A percentile compares a stretch with the other conserved stretches of the same genome.
Evolutionary conservation across 2,888 invertebrate species (phyloP).

Genomic region (Macrophya annulata): DNA sequence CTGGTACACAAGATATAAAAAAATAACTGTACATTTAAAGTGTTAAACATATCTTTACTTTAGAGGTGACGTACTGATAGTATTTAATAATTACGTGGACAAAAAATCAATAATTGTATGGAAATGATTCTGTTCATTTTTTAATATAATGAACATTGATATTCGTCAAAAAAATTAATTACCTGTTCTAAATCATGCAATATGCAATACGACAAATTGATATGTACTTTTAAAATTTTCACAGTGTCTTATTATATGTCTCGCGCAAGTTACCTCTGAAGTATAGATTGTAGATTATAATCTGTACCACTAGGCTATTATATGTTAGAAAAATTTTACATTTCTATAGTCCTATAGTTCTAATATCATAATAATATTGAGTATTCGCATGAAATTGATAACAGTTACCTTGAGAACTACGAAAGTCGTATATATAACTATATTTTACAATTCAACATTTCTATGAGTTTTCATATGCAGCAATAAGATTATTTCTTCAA

Average conservation of each 20-base stretch:
- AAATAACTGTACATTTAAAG: constrained; percentile 55
- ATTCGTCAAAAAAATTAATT: not conserved
- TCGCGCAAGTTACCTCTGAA: constrained; percentile 40
- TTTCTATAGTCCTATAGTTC: constrained; percentile 22
- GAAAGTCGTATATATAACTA: constrained; percentile 44
- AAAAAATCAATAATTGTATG: not conserved
- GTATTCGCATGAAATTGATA: constrained; percentile 29
- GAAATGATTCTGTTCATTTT: not conserved
- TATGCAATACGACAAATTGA: not conserved
- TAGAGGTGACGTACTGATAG: constrained; percentile 57
- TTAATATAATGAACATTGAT: not conserved
- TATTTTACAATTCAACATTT: constrained; percentile 51
- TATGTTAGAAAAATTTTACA: constrained; percentile 28
- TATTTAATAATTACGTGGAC: not conserved
- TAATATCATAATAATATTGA: constrained; percentile 46
- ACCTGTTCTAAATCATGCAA: not conserved
- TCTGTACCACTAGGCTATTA: constrained; percentile 53
- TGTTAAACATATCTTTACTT: constrained; percentile 45
- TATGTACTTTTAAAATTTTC: not conserved
- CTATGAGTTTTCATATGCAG: constrained; percentile 14
- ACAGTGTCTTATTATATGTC: not conserved
- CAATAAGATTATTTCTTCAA: not conserved
- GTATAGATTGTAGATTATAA: constrained; percentile 52
- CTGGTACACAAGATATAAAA: constrained; percentile 54
- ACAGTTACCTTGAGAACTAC: constrained; percentile 40